Evolutionary conservation across 1,140 invertebrate genomes (phyloP).

Genomic region (Eueides isabella): DNA sequence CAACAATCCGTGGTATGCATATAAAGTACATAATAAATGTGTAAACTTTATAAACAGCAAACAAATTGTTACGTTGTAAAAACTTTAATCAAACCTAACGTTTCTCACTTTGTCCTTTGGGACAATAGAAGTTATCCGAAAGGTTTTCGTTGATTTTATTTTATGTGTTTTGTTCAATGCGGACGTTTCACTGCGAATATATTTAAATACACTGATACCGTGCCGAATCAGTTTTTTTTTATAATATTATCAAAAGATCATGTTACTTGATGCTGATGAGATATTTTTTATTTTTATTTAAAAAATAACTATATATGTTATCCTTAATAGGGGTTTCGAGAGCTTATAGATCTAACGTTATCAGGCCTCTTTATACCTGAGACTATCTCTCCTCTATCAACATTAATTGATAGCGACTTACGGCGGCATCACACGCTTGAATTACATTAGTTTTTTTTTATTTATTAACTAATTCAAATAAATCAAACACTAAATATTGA

Average conservation of each 20-base stretch:
- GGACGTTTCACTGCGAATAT: conserved; percentile 52
- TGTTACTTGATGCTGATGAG: too few relatives aligned
- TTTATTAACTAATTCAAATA: too few relatives aligned
- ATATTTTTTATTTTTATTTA: too few relatives aligned
- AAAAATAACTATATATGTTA: too few relatives aligned
- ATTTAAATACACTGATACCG: conserved; percentile 55
- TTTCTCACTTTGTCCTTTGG: conserved; percentile 46
- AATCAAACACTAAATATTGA: too few relatives aligned
- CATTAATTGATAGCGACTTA: too few relatives aligned
- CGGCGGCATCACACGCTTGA: too few relatives aligned
- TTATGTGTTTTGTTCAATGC: conserved; percentile 51
- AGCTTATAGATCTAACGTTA: too few relatives aligned
- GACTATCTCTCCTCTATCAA: too few relatives aligned
- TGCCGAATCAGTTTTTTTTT: not conserved
- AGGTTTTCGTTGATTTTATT: conserved; percentile 62
- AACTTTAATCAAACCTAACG: conserved; percentile 64
- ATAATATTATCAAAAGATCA: not conserved
- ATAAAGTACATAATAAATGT: not conserved
- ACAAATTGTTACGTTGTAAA: conserved; percentile 46
- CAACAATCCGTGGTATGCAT: not conserved
- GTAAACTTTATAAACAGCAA: conserved; percentile 50
- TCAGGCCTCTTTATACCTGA: too few relatives aligned
- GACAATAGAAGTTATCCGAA: conserved; percentile 49
- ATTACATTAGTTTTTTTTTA: too few relatives aligned
- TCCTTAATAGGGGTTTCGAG: too few relatives aligned